phyloP scores from a whole-genome alignment of 2,113 vertebrate genomes.

The Etia nguti region DNA sequence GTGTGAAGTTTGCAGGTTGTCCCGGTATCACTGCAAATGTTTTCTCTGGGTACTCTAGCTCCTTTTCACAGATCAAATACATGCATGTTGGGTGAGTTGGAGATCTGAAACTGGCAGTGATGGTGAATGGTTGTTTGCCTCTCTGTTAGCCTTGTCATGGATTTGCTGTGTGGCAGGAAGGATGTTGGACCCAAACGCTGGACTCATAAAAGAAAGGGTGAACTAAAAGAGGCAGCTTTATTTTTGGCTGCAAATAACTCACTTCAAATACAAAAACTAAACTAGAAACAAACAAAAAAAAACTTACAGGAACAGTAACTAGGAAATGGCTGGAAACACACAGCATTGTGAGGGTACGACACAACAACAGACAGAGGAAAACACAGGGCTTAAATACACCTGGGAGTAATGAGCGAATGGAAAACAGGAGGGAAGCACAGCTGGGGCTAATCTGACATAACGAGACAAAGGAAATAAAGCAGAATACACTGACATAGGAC shows the following conservation, averaged over 20 bases:
- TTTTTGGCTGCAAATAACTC: neutral
- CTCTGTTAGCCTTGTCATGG: neutral
- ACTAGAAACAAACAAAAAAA: neutral
- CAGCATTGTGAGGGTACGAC: accelerated
- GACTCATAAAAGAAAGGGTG: neutral
- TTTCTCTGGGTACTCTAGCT: neutral
- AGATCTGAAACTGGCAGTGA: neutral
- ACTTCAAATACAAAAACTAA: neutral
- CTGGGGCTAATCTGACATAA: neutral
- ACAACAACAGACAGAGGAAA: accelerated
- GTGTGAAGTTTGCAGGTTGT: neutral
- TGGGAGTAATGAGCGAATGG: neutral
- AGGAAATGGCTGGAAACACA: neutral
- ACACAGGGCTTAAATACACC: neutral
- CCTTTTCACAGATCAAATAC: neutral
- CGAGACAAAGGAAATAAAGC: neutral
- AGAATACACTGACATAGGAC: neutral
- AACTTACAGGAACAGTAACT: neutral
- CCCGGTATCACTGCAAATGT: neutral
- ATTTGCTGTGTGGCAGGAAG: neutral
- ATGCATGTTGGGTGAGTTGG: neutral
- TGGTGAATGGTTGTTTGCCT: neutral
- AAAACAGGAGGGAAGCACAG: neutral
- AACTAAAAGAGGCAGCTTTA: neutral
- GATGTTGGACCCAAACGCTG: neutral